phyloP scores from a whole-genome alignment of 1,140 invertebrate species.

The Hyposmocoma kahamanoa region DNA sequence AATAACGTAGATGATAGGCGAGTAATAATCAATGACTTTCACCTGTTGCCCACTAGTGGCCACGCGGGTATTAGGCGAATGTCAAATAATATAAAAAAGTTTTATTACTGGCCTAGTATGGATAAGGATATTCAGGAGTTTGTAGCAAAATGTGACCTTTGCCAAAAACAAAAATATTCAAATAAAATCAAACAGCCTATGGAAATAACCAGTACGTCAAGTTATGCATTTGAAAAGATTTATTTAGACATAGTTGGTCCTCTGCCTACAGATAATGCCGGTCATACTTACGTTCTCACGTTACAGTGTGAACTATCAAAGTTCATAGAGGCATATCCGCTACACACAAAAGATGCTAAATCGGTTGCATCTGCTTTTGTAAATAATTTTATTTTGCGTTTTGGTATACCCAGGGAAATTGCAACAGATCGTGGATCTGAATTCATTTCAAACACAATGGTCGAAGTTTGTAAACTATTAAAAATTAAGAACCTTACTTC shows the following conservation, averaged over 20 bases:
- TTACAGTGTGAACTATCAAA: no score
- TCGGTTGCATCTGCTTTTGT: no score
- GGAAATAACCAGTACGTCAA: slow-evolving; percentile 10
- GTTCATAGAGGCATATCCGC: no score
- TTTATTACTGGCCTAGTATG: slow-evolving; percentile 22
- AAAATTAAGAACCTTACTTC: no score
- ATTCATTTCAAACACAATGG: no score
- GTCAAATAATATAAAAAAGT: slow-evolving; percentile 24
- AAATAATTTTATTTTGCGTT: no score
- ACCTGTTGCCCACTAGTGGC: slow-evolving; percentile 24
- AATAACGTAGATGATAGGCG: slow-evolving; percentile 8
- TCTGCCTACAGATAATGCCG: slow-evolving; percentile 5
- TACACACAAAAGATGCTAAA: no score
- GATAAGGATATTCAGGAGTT: slow-evolving; percentile 11
- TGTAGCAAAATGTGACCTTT: slow-evolving; percentile 3
- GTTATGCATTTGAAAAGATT: slow-evolving; percentile 13
- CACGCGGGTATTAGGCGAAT: slow-evolving; percentile 26
- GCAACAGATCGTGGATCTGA: no score
- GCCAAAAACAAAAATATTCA: slow-evolving; percentile 19
- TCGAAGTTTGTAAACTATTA: no score
- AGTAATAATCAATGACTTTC: slow-evolving; percentile 27
- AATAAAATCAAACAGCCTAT: slow-evolving; percentile 14
- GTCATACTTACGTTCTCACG: no score
- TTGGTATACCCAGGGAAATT: no score
- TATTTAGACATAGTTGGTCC: slow-evolving; percentile 18